Evolutionary conservation across 2,797 vertebrate genomes (phyloP).

Genomic region (Sebastes oblongus): DNA sequence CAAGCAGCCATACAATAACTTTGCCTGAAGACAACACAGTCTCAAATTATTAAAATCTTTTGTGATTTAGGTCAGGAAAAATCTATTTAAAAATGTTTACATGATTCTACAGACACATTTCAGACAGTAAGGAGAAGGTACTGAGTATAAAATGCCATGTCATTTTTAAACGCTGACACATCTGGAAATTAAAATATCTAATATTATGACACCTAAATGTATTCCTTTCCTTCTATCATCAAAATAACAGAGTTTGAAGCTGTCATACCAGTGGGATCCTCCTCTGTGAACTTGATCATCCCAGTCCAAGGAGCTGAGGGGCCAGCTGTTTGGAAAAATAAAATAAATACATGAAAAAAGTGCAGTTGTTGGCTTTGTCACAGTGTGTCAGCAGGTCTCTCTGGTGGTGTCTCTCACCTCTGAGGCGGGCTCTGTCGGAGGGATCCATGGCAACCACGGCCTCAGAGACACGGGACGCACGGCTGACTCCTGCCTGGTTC

Average conservation of each 20-base stretch:
- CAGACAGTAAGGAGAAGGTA: background rate
- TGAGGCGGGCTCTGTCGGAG: constrained; percentile 90
- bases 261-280: constrained; percentile 89
- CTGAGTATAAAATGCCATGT: background rate
- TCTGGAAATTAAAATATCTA: background rate
- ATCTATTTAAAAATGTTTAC: background rate
- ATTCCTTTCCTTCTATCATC: background rate
- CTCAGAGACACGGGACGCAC: constrained; percentile 91
- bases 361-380: background rate
- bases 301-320: constrained; percentile 97
- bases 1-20: background rate
- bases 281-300: constrained; percentile 98
- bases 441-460: constrained; percentile 92
- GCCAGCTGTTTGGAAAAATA: constrained; percentile 80
- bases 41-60: background rate
- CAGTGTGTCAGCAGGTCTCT: background rate
- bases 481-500: constrained; percentile 90
- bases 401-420: constrained; percentile 78
- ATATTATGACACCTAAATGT: background rate
- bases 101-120: too few species aligned
- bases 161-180: background rate
- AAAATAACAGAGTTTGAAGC: background rate
- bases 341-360: background rate
- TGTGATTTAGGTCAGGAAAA: background rate
- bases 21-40: background rate